Percentiles rank a stretch among this genome's conserved stretches.
These are phyloP conservation scores for Osmoderma eremita DNA, from an alignment of 2,888 invertebrate genomes.

Conservation along the genomic window DNA sequence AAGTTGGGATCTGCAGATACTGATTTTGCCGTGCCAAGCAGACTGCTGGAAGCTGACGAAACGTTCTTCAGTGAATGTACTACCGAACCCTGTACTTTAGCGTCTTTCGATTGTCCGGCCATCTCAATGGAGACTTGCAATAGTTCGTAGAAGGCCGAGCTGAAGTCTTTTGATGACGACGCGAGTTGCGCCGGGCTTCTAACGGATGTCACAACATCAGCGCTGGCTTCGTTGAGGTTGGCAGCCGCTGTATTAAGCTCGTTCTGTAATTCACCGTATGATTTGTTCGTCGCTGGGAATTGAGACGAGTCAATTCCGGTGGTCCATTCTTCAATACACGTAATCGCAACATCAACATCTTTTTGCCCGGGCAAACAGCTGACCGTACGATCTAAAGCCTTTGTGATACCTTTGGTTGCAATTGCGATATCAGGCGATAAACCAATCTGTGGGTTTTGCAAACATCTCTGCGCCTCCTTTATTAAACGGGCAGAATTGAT, in stretches of 20 bases:
- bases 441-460: slow-evolving; percentile 74
- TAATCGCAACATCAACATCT: slow-evolving; percentile 91
- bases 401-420: slow-evolving; percentile 76
- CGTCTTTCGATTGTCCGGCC: slow-evolving; percentile 83
- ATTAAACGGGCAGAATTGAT: slow-evolving; percentile 80
- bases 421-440: slow-evolving; percentile 73
- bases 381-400: slow-evolving; percentile 73
- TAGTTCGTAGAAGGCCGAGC: slow-evolving; percentile 80
- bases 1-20: slow-evolving; percentile 89
- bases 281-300: slow-evolving; percentile 79
- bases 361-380: slow-evolving; percentile 92
- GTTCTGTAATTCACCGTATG: slow-evolving; percentile 83
- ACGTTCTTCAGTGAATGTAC: slow-evolving; percentile 88
- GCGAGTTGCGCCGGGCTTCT: slow-evolving; percentile 77
- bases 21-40: slow-evolving; percentile 87
- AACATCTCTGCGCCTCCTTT: slow-evolving; percentile 82
- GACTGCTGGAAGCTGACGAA: slow-evolving; percentile 85
- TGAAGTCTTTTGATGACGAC: slow-evolving; percentile 80
- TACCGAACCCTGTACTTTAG: slow-evolving; percentile 81
- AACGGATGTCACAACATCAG: slow-evolving; percentile 83
- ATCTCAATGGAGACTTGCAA: slow-evolving; percentile 82
- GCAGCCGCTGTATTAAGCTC: slow-evolving; percentile 88
- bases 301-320: slow-evolving; percentile 78
- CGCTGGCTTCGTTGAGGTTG: slow-evolving; percentile 83
- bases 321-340: slow-evolving; percentile 80